A percentile compares a stretch with the other conserved stretches of the same genome.
These are phyloP conservation scores for Python bivittatus DNA, from an alignment of 2,113 vertebrate species.

Conservation along the genomic window DNA sequence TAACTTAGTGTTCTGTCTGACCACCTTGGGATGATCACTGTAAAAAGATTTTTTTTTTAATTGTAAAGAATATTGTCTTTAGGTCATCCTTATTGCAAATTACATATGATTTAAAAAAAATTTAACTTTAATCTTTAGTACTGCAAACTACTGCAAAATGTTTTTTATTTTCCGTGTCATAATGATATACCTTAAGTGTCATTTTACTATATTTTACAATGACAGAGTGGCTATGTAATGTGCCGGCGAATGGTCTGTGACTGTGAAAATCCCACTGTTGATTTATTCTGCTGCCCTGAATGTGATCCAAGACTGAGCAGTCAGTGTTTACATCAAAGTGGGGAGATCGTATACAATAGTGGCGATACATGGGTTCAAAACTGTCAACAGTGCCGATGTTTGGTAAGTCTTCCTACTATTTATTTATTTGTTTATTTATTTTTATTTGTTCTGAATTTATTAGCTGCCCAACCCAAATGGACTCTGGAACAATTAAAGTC, in stretches of 20 bases:
- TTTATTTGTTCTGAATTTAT: background rate
- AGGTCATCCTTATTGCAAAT: background rate
- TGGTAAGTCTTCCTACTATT: conserved; percentile 79
- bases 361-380: conserved; percentile 96
- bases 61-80: background rate
- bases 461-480: background rate
- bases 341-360: conserved; percentile 88
- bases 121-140: background rate
- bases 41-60: background rate
- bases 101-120: background rate
- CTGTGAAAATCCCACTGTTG: conserved; percentile 95
- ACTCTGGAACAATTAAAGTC: background rate
- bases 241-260: conserved; percentile 98
- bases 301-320: conserved; percentile 94
- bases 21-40: background rate
- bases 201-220: conserved; percentile 26
- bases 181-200: background rate
- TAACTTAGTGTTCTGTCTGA: background rate
- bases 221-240: conserved; percentile 90
- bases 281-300: conserved; percentile 96
- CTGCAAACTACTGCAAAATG: background rate
- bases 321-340: conserved; percentile 93
- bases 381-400: conserved; percentile 94
- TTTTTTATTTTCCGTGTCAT: background rate
- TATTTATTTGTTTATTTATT: background rate